Base-by-base conservation (phyloP, 2,888 invertebrate genomes). In the Agrochola circellaris region DNA sequence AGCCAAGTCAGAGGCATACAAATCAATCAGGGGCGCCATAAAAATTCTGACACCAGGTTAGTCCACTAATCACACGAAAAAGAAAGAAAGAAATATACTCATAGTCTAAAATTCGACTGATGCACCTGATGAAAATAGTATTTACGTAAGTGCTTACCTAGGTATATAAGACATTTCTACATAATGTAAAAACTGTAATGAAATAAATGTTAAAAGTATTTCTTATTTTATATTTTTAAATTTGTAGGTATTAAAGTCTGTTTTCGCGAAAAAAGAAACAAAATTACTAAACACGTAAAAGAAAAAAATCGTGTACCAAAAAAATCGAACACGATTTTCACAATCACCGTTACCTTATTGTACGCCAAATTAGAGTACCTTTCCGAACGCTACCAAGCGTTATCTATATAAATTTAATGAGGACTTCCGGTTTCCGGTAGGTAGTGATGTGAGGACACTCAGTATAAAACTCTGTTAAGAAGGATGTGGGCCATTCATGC, bases 401-500 rank as follows among this genome's bases (percentile, higher is more conserved):
- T 76, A 69, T 75, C 76, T 74, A 77, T 75, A 87, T 83, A 77
- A 71, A 75, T 77, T 85, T 87, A 85, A 86, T 85, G 73, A 80
- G 76, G 75, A 79, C 77, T 75, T 87, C 85, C 83, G 75, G 76
- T 48, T 64, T 68, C 82, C 80, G 78, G 79, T 79, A 61, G 80
- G 78, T 82, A 68, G 80, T 67, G 71, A 77, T 81, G 77, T 78
- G 75, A 75, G 81, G 73, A 71, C 73, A 72, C 74, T 73, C 65
- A 61, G 64, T 66, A 79, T 77, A 85, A 86, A 82, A 84, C 75
- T 73, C 75, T 67, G 71, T 79, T 71, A 80, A 84, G 84, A 72
- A 78, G 75, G 85, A 85, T 84, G 81, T 83, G 75, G 82, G 74
- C 84, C 81, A 84, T 86, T 86, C 86, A 83, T 73, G 80, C 79